These are phyloP conservation scores for Tympanoctomys barrerae DNA, from an alignment of 2,797 vertebrate species.

Conservation along the genomic window DNA sequence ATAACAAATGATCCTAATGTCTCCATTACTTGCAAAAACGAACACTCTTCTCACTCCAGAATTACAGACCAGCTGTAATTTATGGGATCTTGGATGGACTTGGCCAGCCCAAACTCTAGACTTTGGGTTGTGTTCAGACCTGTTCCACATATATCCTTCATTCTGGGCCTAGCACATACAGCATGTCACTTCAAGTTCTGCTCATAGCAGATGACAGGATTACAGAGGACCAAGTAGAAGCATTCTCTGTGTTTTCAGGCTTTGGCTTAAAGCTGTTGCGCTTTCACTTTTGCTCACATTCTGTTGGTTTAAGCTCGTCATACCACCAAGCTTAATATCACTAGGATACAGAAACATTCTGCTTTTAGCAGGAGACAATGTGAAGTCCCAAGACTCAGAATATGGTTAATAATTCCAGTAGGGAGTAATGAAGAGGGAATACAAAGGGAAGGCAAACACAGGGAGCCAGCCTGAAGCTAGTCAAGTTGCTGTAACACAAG, in stretches of 20 bases:
- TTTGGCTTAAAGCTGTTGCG: not conserved
- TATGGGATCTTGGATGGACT: not conserved
- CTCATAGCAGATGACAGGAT: not conserved
- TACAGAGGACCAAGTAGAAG: not conserved
- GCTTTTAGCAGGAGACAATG: not conserved
- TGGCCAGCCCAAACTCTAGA: conserved; percentile 1
- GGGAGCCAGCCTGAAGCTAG: not conserved
- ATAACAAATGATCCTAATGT: conserved; percentile 8
- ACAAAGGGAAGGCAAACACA: not conserved
- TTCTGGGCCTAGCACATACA: not conserved
- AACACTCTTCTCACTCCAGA: conserved; percentile 15
- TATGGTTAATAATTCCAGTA: conserved; percentile 21
- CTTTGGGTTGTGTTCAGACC: conserved; percentile 4
- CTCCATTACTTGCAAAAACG: conserved; percentile 8
- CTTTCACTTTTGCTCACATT: not conserved
- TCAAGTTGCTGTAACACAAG: not conserved
- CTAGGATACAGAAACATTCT: not conserved
- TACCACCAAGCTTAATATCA: not conserved
- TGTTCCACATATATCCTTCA: not conserved
- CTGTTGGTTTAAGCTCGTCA: not conserved
- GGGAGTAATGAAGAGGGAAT: not conserved
- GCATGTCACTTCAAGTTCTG: not conserved
- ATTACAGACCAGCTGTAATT: not conserved
- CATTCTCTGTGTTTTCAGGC: not conserved
- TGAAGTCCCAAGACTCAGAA: conserved; percentile 1